Base-by-base conservation (phyloP, 2,113 vertebrate genomes). In the Grantiella picta region DNA sequence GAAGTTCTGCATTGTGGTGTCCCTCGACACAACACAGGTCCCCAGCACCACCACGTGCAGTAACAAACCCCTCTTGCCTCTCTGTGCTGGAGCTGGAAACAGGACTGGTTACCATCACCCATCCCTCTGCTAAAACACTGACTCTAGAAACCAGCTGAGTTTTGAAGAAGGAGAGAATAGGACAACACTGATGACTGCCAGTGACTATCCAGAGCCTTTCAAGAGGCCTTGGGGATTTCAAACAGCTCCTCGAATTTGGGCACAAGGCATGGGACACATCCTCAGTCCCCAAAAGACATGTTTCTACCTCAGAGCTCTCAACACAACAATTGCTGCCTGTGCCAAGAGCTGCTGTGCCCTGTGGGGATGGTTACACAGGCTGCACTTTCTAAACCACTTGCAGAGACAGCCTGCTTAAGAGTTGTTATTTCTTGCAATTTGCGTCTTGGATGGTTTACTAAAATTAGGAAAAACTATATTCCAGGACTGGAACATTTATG, bases 391-490 rank as follows among this genome's bases (percentile, higher is more conserved):
- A 92, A 95, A 93, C 81, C 88, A 49, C 94, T 95, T 71, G 90
- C 82, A 90, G 82, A 93, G 93, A 87, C 95, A 86, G 81, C 27
- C 52, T 28, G 78, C 70, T 81, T 23, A 60, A 84, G 61, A 80
- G 64, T 12, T 89, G 90, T 92, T 92, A 95, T 95, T 95, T 86
- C 87, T 95, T 88, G 89, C 61, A 89, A 94, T 93, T 91, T 94
- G 66, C 89, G 85, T 93, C 82, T 81, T 90, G 76, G 76, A 93
- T 50, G 70, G 90, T 81, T 95, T 92, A 52, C 94, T 94, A 89
- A 94, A 94, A 91, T 97, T 92, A 93, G 89, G 76, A 76, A 59
- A 80, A 95, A 96, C 61, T 89, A 70, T 96, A 94, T 91, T 96
- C 60, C 90, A 94, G 65, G 82, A 73, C n/a, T 82, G 73, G 80